Evolutionary conservation across 2,797 vertebrate species (phyloP).

Genomic region (Pseudochirops corinnae): DNA sequence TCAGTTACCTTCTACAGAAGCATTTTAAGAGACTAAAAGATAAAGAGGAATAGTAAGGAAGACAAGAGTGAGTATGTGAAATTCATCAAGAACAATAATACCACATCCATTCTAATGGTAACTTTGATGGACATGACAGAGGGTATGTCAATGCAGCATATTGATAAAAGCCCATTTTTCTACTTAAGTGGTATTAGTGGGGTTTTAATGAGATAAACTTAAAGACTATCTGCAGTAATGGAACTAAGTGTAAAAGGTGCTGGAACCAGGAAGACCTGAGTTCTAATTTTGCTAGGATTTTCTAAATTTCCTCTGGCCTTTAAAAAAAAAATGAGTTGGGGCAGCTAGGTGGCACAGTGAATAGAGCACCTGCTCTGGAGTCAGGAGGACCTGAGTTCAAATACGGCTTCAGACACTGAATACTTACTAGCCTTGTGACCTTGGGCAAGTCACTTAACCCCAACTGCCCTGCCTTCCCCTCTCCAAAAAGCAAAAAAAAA

Average conservation of each 20-base stretch:
- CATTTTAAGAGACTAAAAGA: not conserved
- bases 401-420: too few species aligned
- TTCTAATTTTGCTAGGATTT: not conserved
- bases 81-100: not conserved
- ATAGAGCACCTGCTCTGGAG: too few species aligned
- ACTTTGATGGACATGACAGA: not conserved
- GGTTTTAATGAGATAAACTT: not conserved
- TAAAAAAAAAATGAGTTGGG: not conserved
- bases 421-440: too few species aligned
- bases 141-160: not conserved
- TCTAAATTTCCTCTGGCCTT: not conserved
- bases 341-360: too few species aligned
- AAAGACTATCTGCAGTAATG: not conserved
- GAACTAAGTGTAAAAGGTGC: not conserved
- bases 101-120: not conserved
- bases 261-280: not conserved
- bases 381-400: too few species aligned
- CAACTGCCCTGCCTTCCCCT: too few species aligned
- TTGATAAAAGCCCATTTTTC: not conserved
- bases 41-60: not conserved
- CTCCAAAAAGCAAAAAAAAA: not conserved
- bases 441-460: too few species aligned
- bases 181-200: not conserved
- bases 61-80: not conserved
- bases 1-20: not conserved